Base-by-base conservation (phyloP, 2,888 invertebrate genomes). In the Trissolcus brochymenae region DNA sequence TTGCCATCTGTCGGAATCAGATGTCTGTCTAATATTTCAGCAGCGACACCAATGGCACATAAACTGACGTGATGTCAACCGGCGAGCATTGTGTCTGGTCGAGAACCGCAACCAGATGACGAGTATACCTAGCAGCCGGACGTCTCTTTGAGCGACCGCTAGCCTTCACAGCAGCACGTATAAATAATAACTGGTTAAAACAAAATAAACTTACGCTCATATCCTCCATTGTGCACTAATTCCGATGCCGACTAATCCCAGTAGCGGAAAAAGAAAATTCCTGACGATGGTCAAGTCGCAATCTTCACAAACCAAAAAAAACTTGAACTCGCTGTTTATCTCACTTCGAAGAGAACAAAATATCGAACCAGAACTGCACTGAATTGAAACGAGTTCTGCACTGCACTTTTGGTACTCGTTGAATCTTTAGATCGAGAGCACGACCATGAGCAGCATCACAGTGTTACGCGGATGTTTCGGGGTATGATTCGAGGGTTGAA, bases 221-320 rank as follows among this genome's bases (percentile, higher is more conserved):
- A 82, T 88, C 87, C 79, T 85, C 87, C 87, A 88, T 88, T 77
- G 81, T 86, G 86, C 59, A 81, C 79, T 21, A 60, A 84, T 84
- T 79, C 82, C 81, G 73, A 59, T 65, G 78, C 75, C 65, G 62
- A 59, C 79, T 78, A 80, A 80, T 81, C 78, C 77, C 13, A 62
- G 51, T 2, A 51, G 13, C 4, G 13, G 13, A 62, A 41, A 41
- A 9, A 11, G 14, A 46, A 4, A 46, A n/a, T 11, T 25, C 13
- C 54, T 14, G 7, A 3, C 25, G n/a, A 40, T 11, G 43, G 46
- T 16, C 35, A 9, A 11, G 35, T n/a, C 3, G n/a, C 14, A 14
- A 16, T 46, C 46, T n/a, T 6, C 46, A 46, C 46, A 46, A 46
- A 46, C 46, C 7, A 35, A 35, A 46, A 46, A 46, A 14, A n/a